A percentile compares a stretch with the other conserved stretches of the same genome.
Conservation (phyloP, 2,797 vertebrate genomes). For the Onychomys torridus region DNA sequence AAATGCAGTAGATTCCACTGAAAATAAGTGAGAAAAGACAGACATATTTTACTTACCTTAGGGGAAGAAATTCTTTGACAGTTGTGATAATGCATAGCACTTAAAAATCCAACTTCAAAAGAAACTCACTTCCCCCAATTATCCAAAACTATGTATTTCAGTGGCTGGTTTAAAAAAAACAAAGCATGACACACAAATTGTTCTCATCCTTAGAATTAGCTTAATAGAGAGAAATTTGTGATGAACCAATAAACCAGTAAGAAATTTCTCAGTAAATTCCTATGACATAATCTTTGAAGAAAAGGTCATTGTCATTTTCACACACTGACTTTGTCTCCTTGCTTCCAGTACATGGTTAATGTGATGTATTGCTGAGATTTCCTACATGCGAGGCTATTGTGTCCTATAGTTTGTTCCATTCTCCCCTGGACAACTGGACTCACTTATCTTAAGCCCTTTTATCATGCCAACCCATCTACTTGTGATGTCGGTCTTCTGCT, state of each 20-base stretch:
- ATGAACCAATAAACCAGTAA: background rate
- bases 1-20: background rate
- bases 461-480: background rate
- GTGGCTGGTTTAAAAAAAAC: constrained; percentile 24
- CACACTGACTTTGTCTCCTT: background rate
- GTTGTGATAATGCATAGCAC: background rate
- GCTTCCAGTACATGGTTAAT: background rate
- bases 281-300: background rate
- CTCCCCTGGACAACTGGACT: accelerated
- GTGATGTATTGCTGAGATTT: background rate
- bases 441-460: background rate
- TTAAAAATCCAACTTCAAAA: constrained; percentile 32
- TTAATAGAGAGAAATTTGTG: constrained; percentile 26
- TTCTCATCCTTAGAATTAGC: background rate
- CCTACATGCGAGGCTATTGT: background rate
- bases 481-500: background rate
- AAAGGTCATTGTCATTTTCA: background rate
- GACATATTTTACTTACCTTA: background rate
- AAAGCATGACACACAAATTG: background rate
- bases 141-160: background rate
- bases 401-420: background rate
- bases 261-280: background rate
- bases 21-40: constrained; percentile 1
- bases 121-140: background rate
- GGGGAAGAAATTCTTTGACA: background rate